Percentiles rank a stretch among this genome's conserved stretches.
Conservation (phyloP, 2,113 vertebrate species). For the Catharus bicknelli region DNA sequence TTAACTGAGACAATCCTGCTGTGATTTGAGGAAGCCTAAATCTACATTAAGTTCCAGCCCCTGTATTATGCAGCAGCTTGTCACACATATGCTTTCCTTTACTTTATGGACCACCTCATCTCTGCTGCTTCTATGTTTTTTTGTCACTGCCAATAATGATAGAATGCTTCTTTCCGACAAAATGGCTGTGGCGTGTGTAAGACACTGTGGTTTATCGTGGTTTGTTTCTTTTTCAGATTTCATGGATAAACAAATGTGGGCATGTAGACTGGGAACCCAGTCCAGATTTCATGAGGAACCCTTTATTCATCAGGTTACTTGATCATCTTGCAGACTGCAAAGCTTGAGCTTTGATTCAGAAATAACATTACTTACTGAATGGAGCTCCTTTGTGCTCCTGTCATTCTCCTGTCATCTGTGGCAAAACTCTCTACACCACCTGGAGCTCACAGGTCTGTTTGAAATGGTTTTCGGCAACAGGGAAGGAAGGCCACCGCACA, state of each 20-base stretch:
- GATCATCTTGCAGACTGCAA: not conserved
- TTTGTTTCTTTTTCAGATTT: not conserved
- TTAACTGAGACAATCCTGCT: not conserved
- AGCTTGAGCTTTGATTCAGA: not conserved
- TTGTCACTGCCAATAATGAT: not conserved
- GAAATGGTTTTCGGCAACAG: fast-evolving
- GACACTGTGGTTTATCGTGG: not conserved
- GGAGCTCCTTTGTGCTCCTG: not conserved
- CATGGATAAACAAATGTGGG: not conserved
- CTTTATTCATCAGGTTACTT: not conserved
- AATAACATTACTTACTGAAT: not conserved
- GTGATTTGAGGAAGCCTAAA: not conserved
- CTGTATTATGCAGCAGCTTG: not conserved
- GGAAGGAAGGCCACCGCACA: not conserved
- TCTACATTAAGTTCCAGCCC: not conserved
- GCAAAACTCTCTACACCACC: not conserved
- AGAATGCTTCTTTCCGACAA: not conserved
- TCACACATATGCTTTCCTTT: not conserved
- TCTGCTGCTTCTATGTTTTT: not conserved
- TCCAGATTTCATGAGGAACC: not conserved
- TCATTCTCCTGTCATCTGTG: not conserved
- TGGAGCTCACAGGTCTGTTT: not conserved
- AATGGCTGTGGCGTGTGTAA: not conserved
- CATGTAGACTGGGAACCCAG: not conserved
- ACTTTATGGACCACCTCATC: not conserved